Evolutionary conservation across 1,140 invertebrate genomes (phyloP).

Genomic region (Muscidifurax raptorellus): DNA sequence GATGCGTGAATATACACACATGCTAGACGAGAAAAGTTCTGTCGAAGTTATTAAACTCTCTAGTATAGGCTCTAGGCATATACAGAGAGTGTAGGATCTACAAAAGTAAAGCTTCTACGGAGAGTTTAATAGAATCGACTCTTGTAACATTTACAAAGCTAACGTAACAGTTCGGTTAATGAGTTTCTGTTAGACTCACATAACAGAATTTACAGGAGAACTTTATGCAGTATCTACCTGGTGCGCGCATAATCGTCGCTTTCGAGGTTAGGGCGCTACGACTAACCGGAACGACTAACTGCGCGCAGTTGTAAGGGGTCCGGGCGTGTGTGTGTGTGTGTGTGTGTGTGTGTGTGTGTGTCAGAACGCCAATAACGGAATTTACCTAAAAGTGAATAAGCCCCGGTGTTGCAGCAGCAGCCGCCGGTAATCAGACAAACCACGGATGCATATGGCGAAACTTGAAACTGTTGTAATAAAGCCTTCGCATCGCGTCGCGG

Average conservation of each 20-base stretch:
- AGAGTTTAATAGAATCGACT: background rate
- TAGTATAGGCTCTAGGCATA: background rate
- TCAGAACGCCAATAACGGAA: background rate
- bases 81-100: background rate
- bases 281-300: constrained; percentile 1
- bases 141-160: constrained; percentile 1
- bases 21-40: background rate
- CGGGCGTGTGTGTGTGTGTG: too few species aligned
- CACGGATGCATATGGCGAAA: background rate
- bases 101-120: background rate
- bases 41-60: background rate
- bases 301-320: background rate
- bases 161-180: background rate
- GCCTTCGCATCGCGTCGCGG: background rate
- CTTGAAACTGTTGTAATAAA: background rate
- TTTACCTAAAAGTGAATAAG: background rate
- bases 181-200: background rate
- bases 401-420: too few species aligned
- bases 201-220: background rate
- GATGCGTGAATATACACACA: too few species aligned
- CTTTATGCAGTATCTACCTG: background rate
- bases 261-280: background rate
- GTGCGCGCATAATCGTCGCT: background rate
- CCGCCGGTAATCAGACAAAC: background rate
- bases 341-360: too few species aligned